A percentile compares a stretch with the other conserved stretches of the same genome.
phyloP scores from a whole-genome alignment of 2,797 vertebrate species.

The Ispidina picta region DNA sequence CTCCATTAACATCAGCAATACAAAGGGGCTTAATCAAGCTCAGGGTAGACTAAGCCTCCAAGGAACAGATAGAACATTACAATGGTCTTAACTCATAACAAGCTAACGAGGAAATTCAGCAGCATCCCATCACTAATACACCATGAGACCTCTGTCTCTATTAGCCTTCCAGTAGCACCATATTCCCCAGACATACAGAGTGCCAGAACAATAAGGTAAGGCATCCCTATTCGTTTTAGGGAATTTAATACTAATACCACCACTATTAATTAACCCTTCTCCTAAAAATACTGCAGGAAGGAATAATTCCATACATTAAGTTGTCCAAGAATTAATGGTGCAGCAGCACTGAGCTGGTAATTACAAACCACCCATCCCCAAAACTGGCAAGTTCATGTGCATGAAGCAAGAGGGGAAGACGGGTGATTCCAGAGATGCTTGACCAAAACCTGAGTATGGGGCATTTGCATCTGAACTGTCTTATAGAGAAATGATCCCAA shows the following conservation, averaged over 20 bases:
- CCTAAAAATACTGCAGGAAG: constrained; percentile 47
- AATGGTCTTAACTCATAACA: not conserved
- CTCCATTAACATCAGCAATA: constrained; percentile 3
- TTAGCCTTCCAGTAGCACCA: not conserved
- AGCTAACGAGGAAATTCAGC: not conserved
- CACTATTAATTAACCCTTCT: not conserved
- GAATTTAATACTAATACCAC: constrained; percentile 27
- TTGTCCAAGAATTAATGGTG: constrained; percentile 24
- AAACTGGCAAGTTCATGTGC: not conserved
- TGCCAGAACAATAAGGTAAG: constrained; percentile 50
- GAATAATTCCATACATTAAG: constrained; percentile 20
- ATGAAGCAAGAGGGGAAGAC: not conserved
- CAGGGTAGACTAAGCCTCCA: constrained; percentile 1
- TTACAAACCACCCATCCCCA: not conserved
- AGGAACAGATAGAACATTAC: not conserved
- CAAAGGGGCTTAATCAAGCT: constrained; percentile 23
- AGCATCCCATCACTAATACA: not conserved
- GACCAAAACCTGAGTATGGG: not conserved
- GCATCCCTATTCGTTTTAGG: constrained; percentile 19
- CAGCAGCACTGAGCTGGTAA: constrained; percentile 28
- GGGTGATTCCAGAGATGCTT: not conserved
- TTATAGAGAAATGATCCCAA: not conserved
- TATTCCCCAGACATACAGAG: not conserved
- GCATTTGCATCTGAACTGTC: not conserved
- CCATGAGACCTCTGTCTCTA: not conserved